phyloP scores from a whole-genome alignment of 2,888 invertebrate genomes.

The Lepidochrysops patricia region DNA sequence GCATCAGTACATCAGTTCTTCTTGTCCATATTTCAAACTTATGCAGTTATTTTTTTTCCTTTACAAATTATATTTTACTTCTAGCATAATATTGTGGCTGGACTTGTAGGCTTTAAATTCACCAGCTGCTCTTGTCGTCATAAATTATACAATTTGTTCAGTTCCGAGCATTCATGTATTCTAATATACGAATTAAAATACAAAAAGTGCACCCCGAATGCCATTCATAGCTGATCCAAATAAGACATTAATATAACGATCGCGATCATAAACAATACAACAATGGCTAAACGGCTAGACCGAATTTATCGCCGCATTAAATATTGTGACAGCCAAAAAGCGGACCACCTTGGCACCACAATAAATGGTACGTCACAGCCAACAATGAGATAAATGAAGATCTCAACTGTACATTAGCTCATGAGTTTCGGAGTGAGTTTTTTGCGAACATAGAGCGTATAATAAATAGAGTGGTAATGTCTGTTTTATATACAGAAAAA shows the following conservation, averaged over 20 bases:
- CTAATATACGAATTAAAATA: constrained; percentile 1
- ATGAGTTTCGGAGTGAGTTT: constrained; percentile 54
- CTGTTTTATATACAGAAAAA: too few species aligned
- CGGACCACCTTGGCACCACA: constrained; percentile 55
- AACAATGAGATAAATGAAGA: constrained; percentile 62
- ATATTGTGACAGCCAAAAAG: constrained; percentile 55
- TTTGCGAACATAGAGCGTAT: too few species aligned
- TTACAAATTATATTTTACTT: too few species aligned
- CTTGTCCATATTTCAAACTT: too few species aligned
- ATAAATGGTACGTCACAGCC: constrained; percentile 61
- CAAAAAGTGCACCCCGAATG: constrained; percentile 25
- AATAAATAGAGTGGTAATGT: too few species aligned
- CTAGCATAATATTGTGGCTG: too few species aligned
- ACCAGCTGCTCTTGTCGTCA: neutral
- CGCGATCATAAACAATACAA: neutral
- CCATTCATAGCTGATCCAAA: constrained; percentile 20
- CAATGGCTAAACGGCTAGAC: constrained; percentile 23
- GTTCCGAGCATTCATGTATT: neutral
- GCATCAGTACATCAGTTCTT: too few species aligned
- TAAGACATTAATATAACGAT: constrained; percentile 12
- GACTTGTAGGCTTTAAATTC: neutral
- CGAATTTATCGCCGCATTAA: constrained; percentile 46
- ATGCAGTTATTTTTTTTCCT: too few species aligned
- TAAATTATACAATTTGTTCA: constrained; percentile 1
- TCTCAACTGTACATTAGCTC: constrained; percentile 52